Base-by-base conservation (phyloP, 2,113 vertebrate species). In the Colossoma macropomum region DNA sequence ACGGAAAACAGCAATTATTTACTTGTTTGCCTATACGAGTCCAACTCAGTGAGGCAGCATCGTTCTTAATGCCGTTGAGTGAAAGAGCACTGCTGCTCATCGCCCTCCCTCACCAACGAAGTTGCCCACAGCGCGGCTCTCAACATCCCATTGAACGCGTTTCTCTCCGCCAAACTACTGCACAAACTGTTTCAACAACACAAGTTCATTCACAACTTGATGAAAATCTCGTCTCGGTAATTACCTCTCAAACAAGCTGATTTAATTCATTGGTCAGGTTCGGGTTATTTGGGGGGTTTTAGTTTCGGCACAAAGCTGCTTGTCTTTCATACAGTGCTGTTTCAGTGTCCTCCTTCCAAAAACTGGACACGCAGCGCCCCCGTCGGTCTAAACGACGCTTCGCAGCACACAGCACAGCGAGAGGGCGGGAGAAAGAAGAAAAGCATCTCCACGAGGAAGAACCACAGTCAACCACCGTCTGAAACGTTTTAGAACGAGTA, bases 241-340 rank as follows among this genome's bases (percentile, higher is more conserved):
- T 94, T 95, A 95, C 93, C 94, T 95, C 91, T 91, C 80, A 84
- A 87, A 91, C 76, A 86, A 91, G 90, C 91, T 90, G 92, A 91
- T 94, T 93, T 93, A 92, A 94, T 93, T 94, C 93, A 95, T 94
- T 92, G 90, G 94, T 90, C 89, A 90, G 90, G 90, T 90, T 93
- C 92, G 90, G 92, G 90, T 92, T 91, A n/a, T n/a, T 75, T 73
- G 15, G 65, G 50, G 52, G 71, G 19, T 56, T 89, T 85, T 92
- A 94, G 93, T 94, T 94, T 93, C 93, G 83, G 92, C 94, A 95
- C 93, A 95, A 94, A 94, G 93, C 91, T 93, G 92, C 85, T 82
- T 90, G 90, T 90, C 89, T 91, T 89, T 92, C 92, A 93, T 88
- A 88, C 89, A 90, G 89, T 86, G 87, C 87, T 90, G 88, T 90